Evolutionary conservation across 2,113 vertebrate genomes (phyloP), one percentile per base, ranked within the genome.

Genomic region (Esox niger): DNA sequence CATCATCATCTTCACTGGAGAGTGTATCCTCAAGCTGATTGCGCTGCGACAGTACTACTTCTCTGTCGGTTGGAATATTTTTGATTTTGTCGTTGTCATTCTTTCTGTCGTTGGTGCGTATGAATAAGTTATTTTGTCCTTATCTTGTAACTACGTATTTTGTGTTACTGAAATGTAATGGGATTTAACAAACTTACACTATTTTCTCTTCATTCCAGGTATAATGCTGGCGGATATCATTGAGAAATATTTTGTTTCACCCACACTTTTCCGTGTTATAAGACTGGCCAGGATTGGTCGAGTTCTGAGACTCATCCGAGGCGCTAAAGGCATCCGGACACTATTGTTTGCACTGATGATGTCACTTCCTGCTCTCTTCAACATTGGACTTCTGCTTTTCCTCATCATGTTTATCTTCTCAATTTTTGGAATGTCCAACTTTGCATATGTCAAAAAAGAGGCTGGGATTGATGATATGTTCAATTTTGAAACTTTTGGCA

Each of bases 381-480:
- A 99, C 85, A 98, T 99, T 0, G 97, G 95, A 35, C 94, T 99
- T 1, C 92, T 99, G 3, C 94, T 98, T 56, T 97, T 98, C 86
- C 89, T 99, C 0, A 95, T 99, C 74, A 99, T 98, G 95, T 99
- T 99, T 64, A 98, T 98, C 67, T 99, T 95, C 84, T 96, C 96
- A 64, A 98, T 99, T 83, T 98, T 99, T 0, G 97, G 95, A 27
- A 99, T 99, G 97, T 95, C 95, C 46, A 98, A 98, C 87, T 99
- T 99, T 0, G 96, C 92, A 25, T 98, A 98, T 0, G 96, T 98
- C 32, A 96, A 94, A 82, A 96, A 95, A 64, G 95, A 94, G 62
- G 88, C 71, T 0, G 94, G 95, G 65, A 93, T 99, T 0, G 92
- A 98, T 0, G 97, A 99, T 82, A 95, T 97, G 72, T 98, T 98